Percentiles rank a stretch among this genome's conserved stretches.
These are phyloP conservation scores for Craterocephalus amniculus DNA, from an alignment of 2,797 vertebrate genomes.

Conservation along the genomic window DNA sequence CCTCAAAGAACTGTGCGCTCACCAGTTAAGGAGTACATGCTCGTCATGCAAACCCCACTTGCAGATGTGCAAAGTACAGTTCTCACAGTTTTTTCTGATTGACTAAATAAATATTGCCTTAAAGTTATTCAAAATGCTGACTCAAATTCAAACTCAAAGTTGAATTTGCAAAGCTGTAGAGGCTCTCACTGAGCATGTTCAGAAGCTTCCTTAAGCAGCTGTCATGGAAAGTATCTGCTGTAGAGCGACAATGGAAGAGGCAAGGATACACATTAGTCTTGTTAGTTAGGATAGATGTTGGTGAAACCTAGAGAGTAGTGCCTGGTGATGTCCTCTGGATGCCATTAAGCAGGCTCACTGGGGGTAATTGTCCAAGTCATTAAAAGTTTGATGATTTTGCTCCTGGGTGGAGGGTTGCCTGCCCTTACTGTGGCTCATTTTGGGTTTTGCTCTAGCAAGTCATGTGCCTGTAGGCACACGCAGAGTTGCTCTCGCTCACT, in stretches of 20 bases:
- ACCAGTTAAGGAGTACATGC: neutral
- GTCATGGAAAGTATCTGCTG: slow-evolving; percentile 27
- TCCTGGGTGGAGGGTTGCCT: slow-evolving; percentile 81
- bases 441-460: slow-evolving; percentile 76
- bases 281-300: slow-evolving; percentile 45
- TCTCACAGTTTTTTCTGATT: neutral
- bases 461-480: slow-evolving; percentile 69
- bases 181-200: slow-evolving; percentile 29
- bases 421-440: slow-evolving; percentile 83
- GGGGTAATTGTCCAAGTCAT: slow-evolving; percentile 87
- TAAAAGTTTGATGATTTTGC: slow-evolving; percentile 88
- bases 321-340: slow-evolving; percentile 81
- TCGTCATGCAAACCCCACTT: neutral
- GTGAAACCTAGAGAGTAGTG: slow-evolving; percentile 61
- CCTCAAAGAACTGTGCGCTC: neutral
- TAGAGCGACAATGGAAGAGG: slow-evolving; percentile 13
- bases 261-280: slow-evolving; percentile 53
- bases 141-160: no score
- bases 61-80: neutral
- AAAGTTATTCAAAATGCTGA: slow-evolving; percentile 35
- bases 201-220: slow-evolving; percentile 27
- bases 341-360: slow-evolving; percentile 83
- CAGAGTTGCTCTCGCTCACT: slow-evolving; percentile 42
- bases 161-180: no score
- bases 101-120: slow-evolving; percentile 35